Base-by-base conservation (phyloP, 2,113 vertebrate genomes). In the Chloropsis cyanopogon region DNA sequence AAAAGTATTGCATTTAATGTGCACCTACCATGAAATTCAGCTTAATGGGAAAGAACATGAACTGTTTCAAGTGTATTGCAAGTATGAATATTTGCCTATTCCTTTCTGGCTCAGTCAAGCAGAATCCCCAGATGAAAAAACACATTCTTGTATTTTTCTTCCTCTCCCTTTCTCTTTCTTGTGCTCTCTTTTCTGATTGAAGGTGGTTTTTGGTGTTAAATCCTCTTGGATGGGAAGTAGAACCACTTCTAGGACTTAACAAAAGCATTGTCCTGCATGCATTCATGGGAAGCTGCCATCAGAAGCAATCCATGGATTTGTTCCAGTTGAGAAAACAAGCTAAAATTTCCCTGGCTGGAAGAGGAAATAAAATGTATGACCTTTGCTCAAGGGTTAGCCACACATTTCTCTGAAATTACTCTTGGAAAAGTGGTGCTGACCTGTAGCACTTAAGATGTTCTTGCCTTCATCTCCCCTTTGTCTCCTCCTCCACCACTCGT, bases 261-360 rank as follows among this genome's bases (percentile, higher is more conserved):
- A 79, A 69, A 85, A 80, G 50, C 66, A 19, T 21, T 47, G 35
- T 85, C 59, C 39, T 57, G 33, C 14, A 5, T 13, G 37, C 84
- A 56, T 88, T 54, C 39, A 47, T 25, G 63, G 39, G 42, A 92
- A 66, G 64, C 54, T 87, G 72, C 73, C 41, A 73, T 80, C 61
- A 85, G 85, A 85, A 90, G 82, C 50, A 86, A 23, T 14, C 50
- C 54, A 33, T 54, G 47, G 89, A 92, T 94, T 96, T 79, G 63
- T 95, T 95, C 86, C 86, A 87, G 25, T 23, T 93, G 84, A 95
- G 65, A 71, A 91, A 92, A 87, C 53, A 91, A 84, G 49, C n/a
- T 76, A 64, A 24, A 72, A 65, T 69, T 91, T 79, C 49, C 47
- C 69, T 42, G 92, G 53, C 63, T 16, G 0, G 57, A 68, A 79